A percentile compares a stretch with the other conserved stretches of the same genome.
phyloP scores from a whole-genome alignment of 2,113 vertebrate genomes.

The Junco hyemalis region DNA sequence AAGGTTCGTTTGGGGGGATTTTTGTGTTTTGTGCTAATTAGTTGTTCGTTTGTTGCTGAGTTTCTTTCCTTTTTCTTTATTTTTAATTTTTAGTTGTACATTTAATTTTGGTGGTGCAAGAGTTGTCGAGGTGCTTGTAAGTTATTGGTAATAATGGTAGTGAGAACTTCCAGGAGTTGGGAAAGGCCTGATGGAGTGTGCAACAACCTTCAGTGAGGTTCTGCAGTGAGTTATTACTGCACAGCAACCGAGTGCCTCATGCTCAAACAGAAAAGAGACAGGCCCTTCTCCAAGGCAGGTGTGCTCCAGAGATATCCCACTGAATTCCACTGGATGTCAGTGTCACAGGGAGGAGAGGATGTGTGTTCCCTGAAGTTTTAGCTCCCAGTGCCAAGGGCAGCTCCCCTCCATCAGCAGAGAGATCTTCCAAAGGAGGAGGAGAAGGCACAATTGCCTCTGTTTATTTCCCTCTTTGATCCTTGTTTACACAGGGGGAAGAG shows the following conservation, averaged over 20 bases:
- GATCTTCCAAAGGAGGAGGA: background rate
- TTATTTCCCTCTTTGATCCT: background rate
- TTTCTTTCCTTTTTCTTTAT: background rate
- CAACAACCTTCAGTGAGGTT: background rate
- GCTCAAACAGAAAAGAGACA: background rate
- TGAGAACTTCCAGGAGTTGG: background rate
- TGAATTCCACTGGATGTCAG: background rate
- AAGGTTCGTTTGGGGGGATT: accelerated
- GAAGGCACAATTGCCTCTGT: background rate
- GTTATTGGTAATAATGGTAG: background rate
- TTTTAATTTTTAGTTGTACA: background rate
- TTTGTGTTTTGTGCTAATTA: background rate
- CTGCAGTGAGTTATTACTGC: background rate
- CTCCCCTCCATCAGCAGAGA: background rate
- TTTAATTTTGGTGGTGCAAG: background rate
- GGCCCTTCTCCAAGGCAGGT: background rate
- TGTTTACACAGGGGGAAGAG: background rate
- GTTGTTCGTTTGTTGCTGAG: too few species aligned
- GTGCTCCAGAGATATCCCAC: background rate
- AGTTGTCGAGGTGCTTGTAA: background rate
- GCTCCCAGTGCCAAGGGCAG: background rate
- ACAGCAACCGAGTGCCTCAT: background rate
- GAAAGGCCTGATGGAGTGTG: accelerated
- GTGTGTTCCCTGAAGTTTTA: background rate
- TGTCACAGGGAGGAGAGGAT: background rate